A percentile compares a stretch with the other conserved stretches of the same genome.
Conservation (phyloP, 64 coral and sea anemone genomes). For the Actinia tenebrosa region DNA sequence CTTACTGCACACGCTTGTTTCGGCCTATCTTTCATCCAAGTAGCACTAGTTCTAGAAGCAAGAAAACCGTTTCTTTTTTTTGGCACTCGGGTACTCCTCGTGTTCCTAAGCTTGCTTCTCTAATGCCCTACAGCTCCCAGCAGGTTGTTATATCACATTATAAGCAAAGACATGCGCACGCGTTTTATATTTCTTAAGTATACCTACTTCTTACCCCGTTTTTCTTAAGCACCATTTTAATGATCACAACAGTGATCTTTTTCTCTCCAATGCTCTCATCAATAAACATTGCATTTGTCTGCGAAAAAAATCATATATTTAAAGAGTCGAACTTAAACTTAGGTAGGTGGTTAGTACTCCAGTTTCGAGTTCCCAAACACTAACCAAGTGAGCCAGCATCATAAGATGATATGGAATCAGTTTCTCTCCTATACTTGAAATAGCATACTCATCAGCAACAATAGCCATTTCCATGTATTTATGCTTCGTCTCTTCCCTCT, state of each 20-base stretch:
- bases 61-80: no score
- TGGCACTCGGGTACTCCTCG: no score
- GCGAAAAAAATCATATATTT: neutral
- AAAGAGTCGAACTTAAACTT: neutral
- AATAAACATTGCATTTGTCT: conserved; percentile 40
- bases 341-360: neutral
- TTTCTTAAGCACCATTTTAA: conserved; percentile 48
- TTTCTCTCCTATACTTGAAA: conserved; percentile 26
- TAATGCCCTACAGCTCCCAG: no score
- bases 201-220: conserved; percentile 40
- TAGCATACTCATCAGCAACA: conserved; percentile 42
- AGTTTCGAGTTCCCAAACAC: neutral
- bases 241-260: conserved; percentile 11
- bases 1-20: no score
- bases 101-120: no score
- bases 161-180: no score
- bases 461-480: conserved; percentile 55
- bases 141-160: no score
- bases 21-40: no score
- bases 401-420: conserved; percentile 14
- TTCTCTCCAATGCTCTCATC: conserved; percentile 43
- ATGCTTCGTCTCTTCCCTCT: neutral
- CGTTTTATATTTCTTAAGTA: no score
- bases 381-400: conserved; percentile 32
- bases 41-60: no score